Evolutionary conservation across 1,140 invertebrate genomes (phyloP).

Genomic region (Pseudomyrmex sp.): DNA sequence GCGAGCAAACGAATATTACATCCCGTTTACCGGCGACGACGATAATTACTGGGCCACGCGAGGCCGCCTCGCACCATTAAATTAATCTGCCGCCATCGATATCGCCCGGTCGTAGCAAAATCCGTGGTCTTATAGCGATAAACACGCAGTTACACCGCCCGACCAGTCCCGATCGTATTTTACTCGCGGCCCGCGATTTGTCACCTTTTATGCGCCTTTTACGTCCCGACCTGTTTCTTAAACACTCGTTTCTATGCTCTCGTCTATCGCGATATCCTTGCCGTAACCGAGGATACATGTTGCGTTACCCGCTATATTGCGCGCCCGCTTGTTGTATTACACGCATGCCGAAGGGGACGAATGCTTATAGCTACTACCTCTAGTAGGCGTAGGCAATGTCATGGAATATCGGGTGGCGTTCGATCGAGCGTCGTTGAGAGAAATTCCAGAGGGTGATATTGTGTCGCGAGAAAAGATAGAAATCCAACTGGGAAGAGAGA

Average conservation of each 20-base stretch:
- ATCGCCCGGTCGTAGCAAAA: conserved; percentile 39
- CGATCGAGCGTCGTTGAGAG: conserved; percentile 61
- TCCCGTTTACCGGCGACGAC: conserved; percentile 36
- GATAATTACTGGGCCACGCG: conserved; percentile 55
- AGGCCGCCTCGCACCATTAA: conserved; percentile 52
- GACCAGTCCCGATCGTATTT: conserved; percentile 29
- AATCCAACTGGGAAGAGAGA: conserved; percentile 41
- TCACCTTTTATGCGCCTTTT: conserved; percentile 19
- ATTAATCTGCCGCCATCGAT: conserved; percentile 63
- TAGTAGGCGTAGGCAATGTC: conserved; percentile 13
- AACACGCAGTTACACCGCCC: conserved; percentile 23
- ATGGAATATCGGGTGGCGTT: conserved; percentile 60
- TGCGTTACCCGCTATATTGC: conserved; percentile 23
- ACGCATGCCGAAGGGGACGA: conserved; percentile 7
- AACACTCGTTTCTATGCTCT: conserved; percentile 39
- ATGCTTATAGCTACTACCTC: conserved; percentile 43
- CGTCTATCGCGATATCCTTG: conserved; percentile 7
- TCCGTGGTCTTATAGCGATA: conserved; percentile 42
- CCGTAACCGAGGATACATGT: conserved; percentile 15
- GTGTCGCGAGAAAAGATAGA: conserved; percentile 33
- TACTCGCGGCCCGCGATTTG: conserved; percentile 20
- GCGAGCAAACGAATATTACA: conserved; percentile 19
- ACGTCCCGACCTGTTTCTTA: conserved; percentile 27
- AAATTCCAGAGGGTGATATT: conserved; percentile 45
- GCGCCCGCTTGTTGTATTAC: background rate